Evolutionary conservation across 2,113 vertebrate genomes (phyloP).

Genomic region (Otocyon megalotis): DNA sequence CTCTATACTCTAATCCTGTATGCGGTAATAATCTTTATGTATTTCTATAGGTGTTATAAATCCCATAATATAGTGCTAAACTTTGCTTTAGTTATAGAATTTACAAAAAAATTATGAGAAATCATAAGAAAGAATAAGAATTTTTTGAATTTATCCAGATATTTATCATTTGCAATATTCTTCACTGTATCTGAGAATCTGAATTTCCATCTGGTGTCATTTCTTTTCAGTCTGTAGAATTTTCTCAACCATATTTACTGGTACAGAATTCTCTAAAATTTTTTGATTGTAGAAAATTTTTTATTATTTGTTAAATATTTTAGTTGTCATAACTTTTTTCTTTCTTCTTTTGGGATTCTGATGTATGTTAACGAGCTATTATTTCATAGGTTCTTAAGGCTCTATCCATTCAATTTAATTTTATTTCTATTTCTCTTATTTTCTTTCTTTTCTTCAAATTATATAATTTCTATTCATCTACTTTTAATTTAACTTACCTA

Average conservation of each 20-base stretch:
- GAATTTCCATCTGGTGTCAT: neutral
- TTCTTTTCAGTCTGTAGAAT: neutral
- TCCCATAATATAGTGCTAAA: neutral
- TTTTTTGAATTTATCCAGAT: neutral
- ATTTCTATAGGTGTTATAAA: neutral
- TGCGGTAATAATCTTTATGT: neutral
- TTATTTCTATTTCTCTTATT: neutral
- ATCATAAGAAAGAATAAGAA: neutral
- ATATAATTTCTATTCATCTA: neutral
- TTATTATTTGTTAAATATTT: neutral
- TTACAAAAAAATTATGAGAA: neutral
- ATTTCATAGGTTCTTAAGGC: neutral
- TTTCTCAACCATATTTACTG: neutral
- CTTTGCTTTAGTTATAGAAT: neutral
- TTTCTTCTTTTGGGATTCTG: neutral
- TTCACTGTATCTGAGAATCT: neutral
- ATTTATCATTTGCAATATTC: neutral
- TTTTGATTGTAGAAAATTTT: neutral
- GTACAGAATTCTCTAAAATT: neutral
- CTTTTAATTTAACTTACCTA: neutral
- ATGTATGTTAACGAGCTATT: neutral
- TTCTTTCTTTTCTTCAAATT: neutral
- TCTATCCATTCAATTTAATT: neutral
- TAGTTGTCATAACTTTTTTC: neutral
- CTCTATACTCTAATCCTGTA: neutral